Conservation (phyloP, 2,797 vertebrate species). For the Gorsachius magnificus region DNA sequence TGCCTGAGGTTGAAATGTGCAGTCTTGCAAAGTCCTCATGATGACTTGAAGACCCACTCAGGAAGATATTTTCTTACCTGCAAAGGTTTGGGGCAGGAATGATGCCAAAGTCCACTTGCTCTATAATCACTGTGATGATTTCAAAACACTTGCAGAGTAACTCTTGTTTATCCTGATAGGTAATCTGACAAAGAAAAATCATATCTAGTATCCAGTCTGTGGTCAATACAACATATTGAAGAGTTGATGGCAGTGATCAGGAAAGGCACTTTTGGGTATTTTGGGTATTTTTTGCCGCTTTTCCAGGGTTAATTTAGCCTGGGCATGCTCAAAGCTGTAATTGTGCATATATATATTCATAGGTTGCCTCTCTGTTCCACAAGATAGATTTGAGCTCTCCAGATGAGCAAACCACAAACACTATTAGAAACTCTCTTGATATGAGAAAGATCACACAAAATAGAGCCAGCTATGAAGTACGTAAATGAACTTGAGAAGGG, state of each 20-base stretch:
- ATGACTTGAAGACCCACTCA: neutral
- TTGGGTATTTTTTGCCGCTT: neutral
- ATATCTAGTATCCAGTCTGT: neutral
- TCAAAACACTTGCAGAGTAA: neutral
- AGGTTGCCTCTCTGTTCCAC: neutral
- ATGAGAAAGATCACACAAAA: neutral
- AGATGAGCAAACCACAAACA: neutral
- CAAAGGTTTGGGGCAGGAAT: neutral
- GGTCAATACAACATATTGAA: neutral
- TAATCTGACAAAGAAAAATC: neutral
- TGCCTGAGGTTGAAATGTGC: neutral
- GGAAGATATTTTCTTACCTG: neutral
- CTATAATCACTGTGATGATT: neutral
- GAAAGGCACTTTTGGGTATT: neutral
- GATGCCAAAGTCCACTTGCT: neutral
- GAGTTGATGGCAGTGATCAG: neutral
- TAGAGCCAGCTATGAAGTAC: neutral
- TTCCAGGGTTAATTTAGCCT: neutral
- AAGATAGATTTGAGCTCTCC: neutral
- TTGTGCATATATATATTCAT: neutral
- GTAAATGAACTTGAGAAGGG: neutral
- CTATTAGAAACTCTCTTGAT: neutral
- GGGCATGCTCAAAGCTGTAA: neutral
- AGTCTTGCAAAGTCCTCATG: neutral
- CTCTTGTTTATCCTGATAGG: neutral